phyloP scores from a whole-genome alignment of 2,113 vertebrate species.

The Cephalopholis sonnerati region DNA sequence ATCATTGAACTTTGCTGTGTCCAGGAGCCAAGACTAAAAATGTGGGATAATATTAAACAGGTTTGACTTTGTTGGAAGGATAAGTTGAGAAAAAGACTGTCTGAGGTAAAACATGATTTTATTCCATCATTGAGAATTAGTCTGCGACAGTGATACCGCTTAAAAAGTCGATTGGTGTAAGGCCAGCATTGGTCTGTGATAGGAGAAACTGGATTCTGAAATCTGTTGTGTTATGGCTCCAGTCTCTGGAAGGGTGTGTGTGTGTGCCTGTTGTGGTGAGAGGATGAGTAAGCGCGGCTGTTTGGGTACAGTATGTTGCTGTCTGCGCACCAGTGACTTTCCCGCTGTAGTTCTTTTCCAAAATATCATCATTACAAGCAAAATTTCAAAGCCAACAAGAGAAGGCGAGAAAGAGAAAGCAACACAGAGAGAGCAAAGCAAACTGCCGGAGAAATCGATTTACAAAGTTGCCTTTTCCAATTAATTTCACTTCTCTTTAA shows the following conservation, averaged over 20 bases:
- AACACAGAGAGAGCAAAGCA: not conserved
- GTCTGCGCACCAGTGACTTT: conserved; percentile 4
- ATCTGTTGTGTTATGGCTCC: not conserved
- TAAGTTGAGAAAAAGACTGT: too few relatives aligned
- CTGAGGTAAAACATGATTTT: too few relatives aligned
- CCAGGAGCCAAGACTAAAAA: too few relatives aligned
- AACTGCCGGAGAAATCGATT: conserved; percentile 28
- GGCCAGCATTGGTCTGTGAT: not conserved
- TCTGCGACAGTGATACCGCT: too few relatives aligned
- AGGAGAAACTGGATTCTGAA: not conserved
- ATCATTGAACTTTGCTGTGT: too few relatives aligned
- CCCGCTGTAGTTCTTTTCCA: not conserved
- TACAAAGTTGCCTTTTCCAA: conserved; percentile 41
- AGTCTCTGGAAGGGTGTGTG: not conserved
- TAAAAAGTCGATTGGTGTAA: too few relatives aligned
- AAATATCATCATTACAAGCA: conserved; percentile 39
- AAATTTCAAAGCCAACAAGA: conserved; percentile 18
- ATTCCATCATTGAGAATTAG: too few relatives aligned
- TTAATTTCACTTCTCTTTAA: conserved; percentile 18
- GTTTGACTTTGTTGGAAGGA: too few relatives aligned
- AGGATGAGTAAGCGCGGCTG: not conserved
- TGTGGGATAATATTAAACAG: too few relatives aligned
- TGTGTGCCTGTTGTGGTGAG: not conserved
- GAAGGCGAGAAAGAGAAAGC: not conserved
- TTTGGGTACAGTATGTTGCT: not conserved